Base-by-base conservation (phyloP, 1,140 invertebrate species). In the Chironomus tepperi region DNA sequence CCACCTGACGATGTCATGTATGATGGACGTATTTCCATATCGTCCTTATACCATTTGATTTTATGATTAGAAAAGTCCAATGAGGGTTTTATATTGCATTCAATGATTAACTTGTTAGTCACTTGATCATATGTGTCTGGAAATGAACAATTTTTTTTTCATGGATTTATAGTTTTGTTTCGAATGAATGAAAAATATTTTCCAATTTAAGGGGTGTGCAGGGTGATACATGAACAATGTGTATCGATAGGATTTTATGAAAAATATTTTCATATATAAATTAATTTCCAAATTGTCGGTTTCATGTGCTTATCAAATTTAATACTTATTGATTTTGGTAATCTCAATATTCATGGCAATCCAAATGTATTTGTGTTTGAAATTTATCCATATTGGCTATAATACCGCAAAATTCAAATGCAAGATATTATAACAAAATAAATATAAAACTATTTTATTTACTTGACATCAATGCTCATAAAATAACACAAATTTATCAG, bases 91-190 rank as follows among this genome's bases (percentile, higher is more conserved):
- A 70, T 70, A 21, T 70, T 70, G 19, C 65, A 70, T 18, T 70
- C 65, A 18, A 70, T 70, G 16, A 70, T 70, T 70, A 70, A 70
- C 65, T 70, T 70, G 65, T 70, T 70, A 70, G 65, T 70, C 65
- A 70, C 19, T 70, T 70, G 65, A 70, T 70, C 65, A 18, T 70
- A 70, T 70, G 65, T 19, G 10, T 70, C 65, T 70, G 19, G n/a
- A 70, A 70, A 70, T 18, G 19, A 70, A 57, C 12, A n/a, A 57
- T 12, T 12, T n/a, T 47, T 47, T 47, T 47, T 57, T 5, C 47
- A 57, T 57, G 47, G 12, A 34, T 34, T 34, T 34, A 34, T 34
- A 34, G 24, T 34, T 34, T 34, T 34, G 24, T 34, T 34, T 2
- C 24, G 1, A 34, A 1, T 5, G 5, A 34, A n/a, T n/a, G n/a